Evolutionary conservation across 1,140 invertebrate genomes (phyloP).

Genomic region (Neelides sp.): DNA sequence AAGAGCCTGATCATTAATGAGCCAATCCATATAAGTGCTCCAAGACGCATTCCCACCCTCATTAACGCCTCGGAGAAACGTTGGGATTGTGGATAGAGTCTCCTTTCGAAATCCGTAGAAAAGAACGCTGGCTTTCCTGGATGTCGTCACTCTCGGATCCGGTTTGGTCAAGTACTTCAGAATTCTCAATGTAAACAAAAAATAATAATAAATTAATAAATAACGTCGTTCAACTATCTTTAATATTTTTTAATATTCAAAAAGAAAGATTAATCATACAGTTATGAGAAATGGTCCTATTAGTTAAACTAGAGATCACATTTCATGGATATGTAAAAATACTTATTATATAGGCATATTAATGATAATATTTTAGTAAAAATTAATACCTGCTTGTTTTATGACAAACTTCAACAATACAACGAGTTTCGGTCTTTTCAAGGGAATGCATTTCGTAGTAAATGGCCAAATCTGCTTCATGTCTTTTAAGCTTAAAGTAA

Average conservation of each 20-base stretch:
- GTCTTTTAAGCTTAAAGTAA: conserved; percentile 31
- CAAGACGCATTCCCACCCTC: conserved; percentile 20
- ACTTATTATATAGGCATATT: too few relatives aligned
- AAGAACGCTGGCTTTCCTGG: conserved; percentile 33
- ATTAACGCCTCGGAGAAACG: conserved; percentile 23
- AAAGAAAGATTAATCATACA: too few relatives aligned
- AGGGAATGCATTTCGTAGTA: conserved; percentile 32
- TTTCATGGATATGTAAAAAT: too few relatives aligned
- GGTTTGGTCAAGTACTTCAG: conserved; percentile 32
- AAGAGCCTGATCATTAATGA: conserved; percentile 30
- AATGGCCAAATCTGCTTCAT: conserved; percentile 32
- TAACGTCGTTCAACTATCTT: too few relatives aligned
- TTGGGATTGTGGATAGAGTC: conserved; percentile 20
- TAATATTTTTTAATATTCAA: too few relatives aligned
- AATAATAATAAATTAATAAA: background rate
- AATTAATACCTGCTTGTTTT: conserved; percentile 23
- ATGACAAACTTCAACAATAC: conserved; percentile 32
- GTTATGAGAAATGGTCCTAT: too few relatives aligned
- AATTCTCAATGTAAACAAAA: conserved; percentile 4
- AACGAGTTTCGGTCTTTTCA: conserved; percentile 26
- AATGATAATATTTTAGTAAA: background rate
- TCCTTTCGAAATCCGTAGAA: conserved; percentile 32
- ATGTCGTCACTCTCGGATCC: conserved; percentile 21
- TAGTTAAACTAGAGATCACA: too few relatives aligned
- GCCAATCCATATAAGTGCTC: conserved; percentile 28